Conservation (phyloP, 2,797 vertebrate genomes). For the Coranthus polyacanthus region DNA sequence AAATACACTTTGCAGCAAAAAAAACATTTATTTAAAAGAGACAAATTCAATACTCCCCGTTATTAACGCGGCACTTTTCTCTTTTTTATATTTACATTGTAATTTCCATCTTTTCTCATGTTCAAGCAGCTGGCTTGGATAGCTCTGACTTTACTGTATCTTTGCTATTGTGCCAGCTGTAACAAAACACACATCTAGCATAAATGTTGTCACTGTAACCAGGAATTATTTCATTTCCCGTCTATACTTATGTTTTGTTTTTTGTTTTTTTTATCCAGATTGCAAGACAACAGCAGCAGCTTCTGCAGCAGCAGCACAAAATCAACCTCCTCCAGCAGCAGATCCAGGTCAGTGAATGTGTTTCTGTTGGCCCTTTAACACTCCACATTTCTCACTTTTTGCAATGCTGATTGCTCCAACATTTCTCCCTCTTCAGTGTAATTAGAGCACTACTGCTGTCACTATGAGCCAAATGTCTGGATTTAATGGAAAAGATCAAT, state of each 20-base stretch:
- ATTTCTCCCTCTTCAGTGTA: slow-evolving; percentile 45
- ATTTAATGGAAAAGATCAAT: slow-evolving; percentile 50
- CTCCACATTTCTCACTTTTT: slow-evolving; percentile 36
- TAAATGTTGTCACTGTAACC: slow-evolving; percentile 7
- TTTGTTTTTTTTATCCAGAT: slow-evolving; percentile 90
- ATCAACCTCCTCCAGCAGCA: slow-evolving; percentile 99
- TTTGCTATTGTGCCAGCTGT: no score
- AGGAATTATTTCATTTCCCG: background rate
- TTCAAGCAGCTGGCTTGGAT: background rate
- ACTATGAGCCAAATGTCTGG: slow-evolving; percentile 38
- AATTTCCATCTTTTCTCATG: no score
- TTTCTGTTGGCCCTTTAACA: slow-evolving; percentile 53
- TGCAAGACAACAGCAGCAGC: slow-evolving; percentile 99
- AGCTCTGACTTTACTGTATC: background rate
- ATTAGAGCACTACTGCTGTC: slow-evolving; percentile 44
- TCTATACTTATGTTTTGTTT: slow-evolving; percentile 67
- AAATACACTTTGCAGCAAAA: slow-evolving; percentile 15
- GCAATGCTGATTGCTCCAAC: slow-evolving; percentile 34
- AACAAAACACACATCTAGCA: background rate
- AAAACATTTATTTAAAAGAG: slow-evolving; percentile 1
- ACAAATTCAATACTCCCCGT: background rate
- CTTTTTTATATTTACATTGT: background rate
- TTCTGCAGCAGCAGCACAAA: slow-evolving; percentile 99
- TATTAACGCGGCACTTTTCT: slow-evolving; percentile 3
- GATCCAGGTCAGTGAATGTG: slow-evolving; percentile 96